A percentile compares a stretch with the other conserved stretches of the same genome.
Evolutionary conservation across 2,113 vertebrate genomes (phyloP).

Genomic region (Leiothrix lutea): DNA sequence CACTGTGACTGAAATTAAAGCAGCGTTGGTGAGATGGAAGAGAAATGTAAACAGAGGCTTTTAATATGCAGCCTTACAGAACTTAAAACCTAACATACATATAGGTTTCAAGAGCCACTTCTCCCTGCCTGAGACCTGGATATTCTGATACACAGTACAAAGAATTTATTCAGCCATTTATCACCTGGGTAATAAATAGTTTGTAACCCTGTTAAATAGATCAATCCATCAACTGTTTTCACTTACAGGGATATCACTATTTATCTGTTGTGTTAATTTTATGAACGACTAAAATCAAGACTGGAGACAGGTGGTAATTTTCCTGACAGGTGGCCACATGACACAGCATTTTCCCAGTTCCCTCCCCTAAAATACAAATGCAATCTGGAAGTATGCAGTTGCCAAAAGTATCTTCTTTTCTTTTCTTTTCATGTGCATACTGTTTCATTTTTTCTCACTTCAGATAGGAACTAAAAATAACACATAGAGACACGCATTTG

Average conservation of each 20-base stretch:
- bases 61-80: background rate
- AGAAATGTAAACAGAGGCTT: background rate
- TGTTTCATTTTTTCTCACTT: background rate
- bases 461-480: background rate
- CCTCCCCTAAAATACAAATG: background rate
- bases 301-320: background rate
- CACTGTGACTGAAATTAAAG: background rate
- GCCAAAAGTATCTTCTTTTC: background rate
- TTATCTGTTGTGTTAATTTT: background rate
- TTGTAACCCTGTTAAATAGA: background rate
- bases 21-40: background rate
- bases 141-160: background rate
- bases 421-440: background rate
- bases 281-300: background rate
- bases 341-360: background rate
- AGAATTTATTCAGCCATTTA: background rate
- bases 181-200: background rate
- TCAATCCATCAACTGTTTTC: background rate
- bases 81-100: background rate
- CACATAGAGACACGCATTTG: background rate
- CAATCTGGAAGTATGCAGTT: constrained; percentile 1
- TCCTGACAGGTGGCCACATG: constrained; percentile 5
- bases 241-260: background rate
- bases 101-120: background rate
- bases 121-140: background rate